Conservation (phyloP, 1,140 invertebrate species). For the Copidosoma floridanum region DNA sequence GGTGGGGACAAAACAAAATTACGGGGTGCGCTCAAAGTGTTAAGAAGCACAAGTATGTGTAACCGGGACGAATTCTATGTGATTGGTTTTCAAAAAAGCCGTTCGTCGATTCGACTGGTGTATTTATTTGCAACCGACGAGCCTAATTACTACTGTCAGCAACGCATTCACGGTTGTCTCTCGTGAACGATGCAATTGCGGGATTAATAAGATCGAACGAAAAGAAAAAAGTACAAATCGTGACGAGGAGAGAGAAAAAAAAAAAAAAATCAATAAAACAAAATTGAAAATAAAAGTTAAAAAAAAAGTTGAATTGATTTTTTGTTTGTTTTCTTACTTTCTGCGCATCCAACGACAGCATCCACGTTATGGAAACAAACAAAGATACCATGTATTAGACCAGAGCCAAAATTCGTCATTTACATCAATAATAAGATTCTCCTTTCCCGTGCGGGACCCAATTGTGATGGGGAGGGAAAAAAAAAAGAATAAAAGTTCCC, state of each 20-base stretch:
- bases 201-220: not conserved
- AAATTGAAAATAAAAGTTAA: slow-evolving; percentile 14
- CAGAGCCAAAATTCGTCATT: too few species aligned
- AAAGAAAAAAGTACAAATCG: slow-evolving; percentile 14
- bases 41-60: too few species aligned
- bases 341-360: slow-evolving; percentile 41
- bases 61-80: too few species aligned
- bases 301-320: slow-evolving; percentile 22
- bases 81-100: too few species aligned
- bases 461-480: too few species aligned
- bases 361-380: slow-evolving; percentile 32
- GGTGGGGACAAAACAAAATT: too few species aligned
- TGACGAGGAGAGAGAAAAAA: too few species aligned
- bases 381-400: slow-evolving; percentile 27
- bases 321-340: slow-evolving; percentile 44
- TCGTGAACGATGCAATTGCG: not conserved
- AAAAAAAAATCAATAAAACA: slow-evolving; percentile 15
- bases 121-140: too few species aligned
- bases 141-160: too few species aligned
- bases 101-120: too few species aligned
- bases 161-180: slow-evolving; percentile 1
- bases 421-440: too few species aligned
- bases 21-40: not conserved
- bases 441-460: too few species aligned
- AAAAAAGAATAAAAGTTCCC: not conserved